Conservation (phyloP, 2,888 invertebrate genomes). For the Slavum lentiscoides region DNA sequence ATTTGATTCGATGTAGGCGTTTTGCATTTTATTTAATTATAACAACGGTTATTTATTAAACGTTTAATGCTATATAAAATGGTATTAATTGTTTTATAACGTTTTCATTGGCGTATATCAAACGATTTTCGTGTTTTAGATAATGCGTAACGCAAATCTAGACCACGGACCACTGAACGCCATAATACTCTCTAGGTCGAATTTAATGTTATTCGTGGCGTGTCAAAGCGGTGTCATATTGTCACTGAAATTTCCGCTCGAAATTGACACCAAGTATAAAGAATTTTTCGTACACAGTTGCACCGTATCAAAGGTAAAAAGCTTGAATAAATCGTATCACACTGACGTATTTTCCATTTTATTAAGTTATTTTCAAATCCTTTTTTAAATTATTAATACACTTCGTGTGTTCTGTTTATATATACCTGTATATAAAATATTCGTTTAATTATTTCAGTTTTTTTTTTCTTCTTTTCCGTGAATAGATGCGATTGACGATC, state of each 20-base stretch:
- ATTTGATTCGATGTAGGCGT: too few relatives aligned
- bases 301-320: conserved; percentile 24
- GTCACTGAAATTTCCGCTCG: conserved; percentile 75
- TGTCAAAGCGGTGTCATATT: conserved; percentile 77
- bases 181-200: not conserved
- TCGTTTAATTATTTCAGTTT: too few relatives aligned
- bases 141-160: conserved; percentile 13
- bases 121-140: not conserved
- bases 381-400: too few relatives aligned
- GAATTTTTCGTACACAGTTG: conserved; percentile 64
- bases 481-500: conserved; percentile 5
- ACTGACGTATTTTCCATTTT: too few relatives aligned
- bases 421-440: too few relatives aligned
- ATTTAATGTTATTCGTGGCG: conserved; percentile 67
- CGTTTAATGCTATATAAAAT: not conserved
- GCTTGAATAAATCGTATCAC: too few relatives aligned
- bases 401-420: too few relatives aligned
- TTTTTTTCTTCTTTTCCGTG: too few relatives aligned
- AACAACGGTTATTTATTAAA: too few relatives aligned
- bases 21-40: too few relatives aligned
- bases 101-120: not conserved
- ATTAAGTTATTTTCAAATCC: too few relatives aligned
- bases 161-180: not conserved
- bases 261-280: conserved; percentile 64
- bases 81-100: not conserved